Conservation (phyloP, 2,888 invertebrate species). For the Dynastes grantii region DNA sequence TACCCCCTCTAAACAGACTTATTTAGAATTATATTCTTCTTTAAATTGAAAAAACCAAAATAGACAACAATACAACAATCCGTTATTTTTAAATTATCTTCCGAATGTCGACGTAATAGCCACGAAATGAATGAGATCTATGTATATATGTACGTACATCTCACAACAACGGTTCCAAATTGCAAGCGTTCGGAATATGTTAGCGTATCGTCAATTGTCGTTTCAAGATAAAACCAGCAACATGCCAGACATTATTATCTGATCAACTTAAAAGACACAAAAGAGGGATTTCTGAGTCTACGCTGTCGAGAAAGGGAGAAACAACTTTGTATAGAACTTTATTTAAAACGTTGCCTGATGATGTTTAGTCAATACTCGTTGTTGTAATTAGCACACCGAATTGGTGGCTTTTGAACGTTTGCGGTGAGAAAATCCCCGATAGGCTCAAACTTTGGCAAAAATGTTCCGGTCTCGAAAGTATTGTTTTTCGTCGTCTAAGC, state of each 20-base stretch:
- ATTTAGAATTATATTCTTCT: background rate
- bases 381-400: conserved; percentile 10
- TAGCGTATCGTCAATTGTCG: conserved; percentile 11
- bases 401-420: background rate
- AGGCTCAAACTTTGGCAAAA: background rate
- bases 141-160: background rate
- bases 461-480: no score
- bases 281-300: conserved; percentile 5
- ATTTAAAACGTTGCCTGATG: background rate
- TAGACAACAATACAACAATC: background rate
- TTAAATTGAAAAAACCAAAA: background rate
- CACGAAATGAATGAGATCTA: background rate
- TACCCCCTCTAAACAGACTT: no score
- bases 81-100: background rate
- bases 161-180: background rate
- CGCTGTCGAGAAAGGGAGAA: background rate
- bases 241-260: conserved; percentile 16
- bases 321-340: background rate
- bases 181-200: conserved; percentile 3
- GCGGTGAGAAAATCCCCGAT: background rate
- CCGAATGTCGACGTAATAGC: background rate
- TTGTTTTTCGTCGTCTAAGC: no score
- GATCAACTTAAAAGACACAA: conserved; percentile 22
- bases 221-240: conserved; percentile 14
- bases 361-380: conserved; percentile 13